phyloP scores from a whole-genome alignment of 64 coral and sea anemone species.

The Montipora cactus region DNA sequence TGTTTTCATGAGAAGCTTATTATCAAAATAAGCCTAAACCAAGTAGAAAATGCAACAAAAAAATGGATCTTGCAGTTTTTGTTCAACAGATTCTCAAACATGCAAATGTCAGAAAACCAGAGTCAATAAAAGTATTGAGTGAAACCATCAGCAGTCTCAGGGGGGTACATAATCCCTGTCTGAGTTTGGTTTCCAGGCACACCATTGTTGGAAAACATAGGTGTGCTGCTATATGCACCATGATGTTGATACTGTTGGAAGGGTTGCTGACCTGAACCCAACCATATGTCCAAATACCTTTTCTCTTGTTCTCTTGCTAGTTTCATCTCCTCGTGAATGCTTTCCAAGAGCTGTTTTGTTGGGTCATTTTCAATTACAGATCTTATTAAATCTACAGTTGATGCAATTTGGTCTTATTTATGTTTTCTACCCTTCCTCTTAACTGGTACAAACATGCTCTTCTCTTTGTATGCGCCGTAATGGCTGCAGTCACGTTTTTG shows the following conservation, averaged over 20 bases:
- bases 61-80: too few relatives aligned
- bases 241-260: not conserved
- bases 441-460: not conserved
- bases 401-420: not conserved
- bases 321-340: too few relatives aligned
- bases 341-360: too few relatives aligned
- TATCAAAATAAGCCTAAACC: not conserved
- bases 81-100: not conserved
- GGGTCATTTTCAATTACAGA: too few relatives aligned
- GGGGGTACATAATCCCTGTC: too few relatives aligned
- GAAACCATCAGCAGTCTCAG: too few relatives aligned
- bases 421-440: not conserved
- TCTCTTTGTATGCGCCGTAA: too few relatives aligned
- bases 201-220: not conserved
- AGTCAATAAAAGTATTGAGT: too few relatives aligned
- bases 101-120: not conserved
- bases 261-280: not conserved
- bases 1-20: not conserved
- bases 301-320: not conserved
- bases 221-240: not conserved
- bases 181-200: too few relatives aligned
- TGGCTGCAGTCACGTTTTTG: too few relatives aligned
- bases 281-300: not conserved
- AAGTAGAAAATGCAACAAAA: too few relatives aligned
- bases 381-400: not conserved